phyloP scores from a whole-genome alignment of 2,113 vertebrate species.

The Cyanoramphus novaezelandiae region DNA sequence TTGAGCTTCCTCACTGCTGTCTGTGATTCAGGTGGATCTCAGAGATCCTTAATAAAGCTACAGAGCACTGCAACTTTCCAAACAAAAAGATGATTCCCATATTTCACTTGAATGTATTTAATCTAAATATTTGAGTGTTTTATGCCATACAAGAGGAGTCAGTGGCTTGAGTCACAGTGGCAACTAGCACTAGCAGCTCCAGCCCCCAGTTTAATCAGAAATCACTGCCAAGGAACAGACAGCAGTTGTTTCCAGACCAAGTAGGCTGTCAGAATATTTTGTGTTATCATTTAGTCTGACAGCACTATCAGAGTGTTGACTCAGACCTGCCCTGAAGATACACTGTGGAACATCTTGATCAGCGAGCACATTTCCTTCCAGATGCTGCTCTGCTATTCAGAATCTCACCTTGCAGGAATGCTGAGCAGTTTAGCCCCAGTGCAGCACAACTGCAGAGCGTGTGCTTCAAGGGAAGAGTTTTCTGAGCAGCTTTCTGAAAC shows the following conservation, averaged over 20 bases:
- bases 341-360: constrained; percentile 9
- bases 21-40: neutral
- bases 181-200: neutral
- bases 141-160: neutral
- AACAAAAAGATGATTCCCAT: neutral
- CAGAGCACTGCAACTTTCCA: neutral
- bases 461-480: neutral
- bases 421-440: neutral
- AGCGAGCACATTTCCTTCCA: neutral
- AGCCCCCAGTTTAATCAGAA: neutral
- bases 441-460: neutral
- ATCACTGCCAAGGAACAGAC: constrained; percentile 1
- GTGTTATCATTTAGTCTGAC: neutral
- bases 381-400: neutral
- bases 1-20: neutral
- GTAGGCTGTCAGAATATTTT: constrained; percentile 3
- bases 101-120: neutral
- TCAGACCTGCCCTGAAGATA: constrained; percentile 13
- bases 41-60: neutral
- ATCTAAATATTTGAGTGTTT: neutral
- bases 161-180: neutral
- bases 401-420: neutral
- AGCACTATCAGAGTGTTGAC: neutral
- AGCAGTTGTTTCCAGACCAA: neutral
- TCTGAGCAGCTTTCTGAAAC: neutral